Base-by-base conservation (phyloP, 2,888 invertebrate genomes). In the Lycocerus yunnanus region DNA sequence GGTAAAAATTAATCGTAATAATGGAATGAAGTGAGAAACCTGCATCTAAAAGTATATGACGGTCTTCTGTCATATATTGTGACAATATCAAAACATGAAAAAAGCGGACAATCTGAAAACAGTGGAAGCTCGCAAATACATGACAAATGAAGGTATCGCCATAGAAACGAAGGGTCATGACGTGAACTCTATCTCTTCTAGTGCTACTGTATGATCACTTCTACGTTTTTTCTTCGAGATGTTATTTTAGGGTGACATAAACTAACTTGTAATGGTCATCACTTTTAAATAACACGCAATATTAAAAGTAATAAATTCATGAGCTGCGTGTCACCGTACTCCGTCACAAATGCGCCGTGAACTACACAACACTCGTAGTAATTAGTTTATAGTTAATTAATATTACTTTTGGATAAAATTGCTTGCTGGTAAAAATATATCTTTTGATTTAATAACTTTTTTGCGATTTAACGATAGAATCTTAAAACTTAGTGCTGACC, bases 81-180 rank as follows among this genome's bases (percentile, higher is more conserved):
- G 77, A 77, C 76, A 75, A 74, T 71, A 74, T 72, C 69, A 75
- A 77, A 72, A 70, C 77, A 75, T 77, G 74, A 77, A 76, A 77
- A 73, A 73, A 74, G 71, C 74, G 78, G 75, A 76, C 73, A 78
- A 78, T 76, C 77, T 77, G 72, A 77, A 78, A 80, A 77, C 77
- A 77, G 74, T 79, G 77, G 77, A 77, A 75, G 73, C 74, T 77
- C 78, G 73, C 72, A 72, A 80, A 78, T 78, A 77, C 78, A 80
- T 80, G 77, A 80, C 78, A 78, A 80, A 80, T 80, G 78, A 78
- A 80, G 77, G 77, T 77, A 78, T 80, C 73, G 63, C 78, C 76
- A 78, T 77, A 70, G 78, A 74, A 75, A 80, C 78, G 71, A 67
- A 70, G 71, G 75, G 73, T 76, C 73, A 71, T 71, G 71, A 75